Conservation (phyloP, 2,888 invertebrate genomes). For the Drosophila mettleri region DNA sequence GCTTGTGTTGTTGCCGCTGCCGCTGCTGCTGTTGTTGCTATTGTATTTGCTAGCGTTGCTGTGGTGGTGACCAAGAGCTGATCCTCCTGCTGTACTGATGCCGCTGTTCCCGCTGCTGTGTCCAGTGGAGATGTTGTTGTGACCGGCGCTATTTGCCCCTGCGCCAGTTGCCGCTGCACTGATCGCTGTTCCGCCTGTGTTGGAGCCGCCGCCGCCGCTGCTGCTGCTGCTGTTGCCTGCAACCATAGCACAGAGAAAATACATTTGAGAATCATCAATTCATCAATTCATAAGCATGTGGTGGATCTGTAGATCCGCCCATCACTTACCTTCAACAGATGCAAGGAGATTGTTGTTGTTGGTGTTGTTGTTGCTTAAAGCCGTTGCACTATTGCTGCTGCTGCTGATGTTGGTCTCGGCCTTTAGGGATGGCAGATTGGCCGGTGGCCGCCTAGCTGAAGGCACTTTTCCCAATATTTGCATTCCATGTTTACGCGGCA, state of each 20-base stretch:
- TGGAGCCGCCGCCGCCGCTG: constrained; percentile 39
- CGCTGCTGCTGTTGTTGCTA: constrained; percentile 35
- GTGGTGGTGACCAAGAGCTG: constrained; percentile 34
- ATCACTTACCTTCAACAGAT: constrained; percentile 63
- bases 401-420: constrained; percentile 89
- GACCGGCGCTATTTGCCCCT: constrained; percentile 48
- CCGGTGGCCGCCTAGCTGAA: constrained; percentile 98
- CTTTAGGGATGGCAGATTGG: constrained; percentile 99
- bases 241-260: background rate
- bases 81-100: constrained; percentile 27
- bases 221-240: constrained; percentile 59
- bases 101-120: constrained; percentile 43
- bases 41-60: constrained; percentile 47
- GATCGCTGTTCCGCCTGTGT: constrained; percentile 45
- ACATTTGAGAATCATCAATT: background rate
- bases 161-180: constrained; percentile 48
- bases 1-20: constrained; percentile 32
- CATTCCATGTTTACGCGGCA: constrained; percentile 99
- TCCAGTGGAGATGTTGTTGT: constrained; percentile 61
- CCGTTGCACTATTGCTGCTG: constrained; percentile 83
- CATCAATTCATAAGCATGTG: background rate
- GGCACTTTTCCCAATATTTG: constrained; percentile 99
- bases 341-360: constrained; percentile 55
- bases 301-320: background rate
- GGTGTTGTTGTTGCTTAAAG: constrained; percentile 61